Conservation (phyloP, 2,113 vertebrate species). For the Ictalurus furcatus region DNA sequence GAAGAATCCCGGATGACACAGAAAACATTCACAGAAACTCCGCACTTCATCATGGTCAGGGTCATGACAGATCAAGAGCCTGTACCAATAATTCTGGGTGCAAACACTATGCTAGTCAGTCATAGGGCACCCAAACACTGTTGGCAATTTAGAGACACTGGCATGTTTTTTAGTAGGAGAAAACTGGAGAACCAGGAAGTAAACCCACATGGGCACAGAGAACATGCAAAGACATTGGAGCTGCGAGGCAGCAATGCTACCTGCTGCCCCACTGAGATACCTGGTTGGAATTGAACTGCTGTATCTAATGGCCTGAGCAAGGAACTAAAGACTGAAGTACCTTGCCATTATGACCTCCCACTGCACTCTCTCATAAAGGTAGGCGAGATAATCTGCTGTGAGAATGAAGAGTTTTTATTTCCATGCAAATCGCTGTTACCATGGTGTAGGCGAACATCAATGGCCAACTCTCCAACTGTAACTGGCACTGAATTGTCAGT, state of each 20-base stretch:
- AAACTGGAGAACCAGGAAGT: not conserved
- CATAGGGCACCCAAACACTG: no score
- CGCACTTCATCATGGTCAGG: not conserved
- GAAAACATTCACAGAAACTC: no score
- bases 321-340: not conserved
- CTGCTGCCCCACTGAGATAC: not conserved
- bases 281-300: not conserved
- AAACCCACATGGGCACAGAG: not conserved
- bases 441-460: not conserved
- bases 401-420: not conserved
- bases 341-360: not conserved
- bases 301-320: not conserved
- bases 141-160: no score
- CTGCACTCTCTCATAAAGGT: not conserved
- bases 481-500: not conserved
- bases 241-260: not conserved
- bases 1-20: not conserved
- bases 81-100: not conserved
- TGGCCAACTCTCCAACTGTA: not conserved
- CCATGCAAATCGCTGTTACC: not conserved
- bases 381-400: not conserved
- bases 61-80: not conserved
- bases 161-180: not conserved
- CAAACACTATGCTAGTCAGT: not conserved
- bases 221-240: not conserved